Evolutionary conservation across 2,113 vertebrate species (phyloP).

Genomic region (Dipodomys merriami): DNA sequence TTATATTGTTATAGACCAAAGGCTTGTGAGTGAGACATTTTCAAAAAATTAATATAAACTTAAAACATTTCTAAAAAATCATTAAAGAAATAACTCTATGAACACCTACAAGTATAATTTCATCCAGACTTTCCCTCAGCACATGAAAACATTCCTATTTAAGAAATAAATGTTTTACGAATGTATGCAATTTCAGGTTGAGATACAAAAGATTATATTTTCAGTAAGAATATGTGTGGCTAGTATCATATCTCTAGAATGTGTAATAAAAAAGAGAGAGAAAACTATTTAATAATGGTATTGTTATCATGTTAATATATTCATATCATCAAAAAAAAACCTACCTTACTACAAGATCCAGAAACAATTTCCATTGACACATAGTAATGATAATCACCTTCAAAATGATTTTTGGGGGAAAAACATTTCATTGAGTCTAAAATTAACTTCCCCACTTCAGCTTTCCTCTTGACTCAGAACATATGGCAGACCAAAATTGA

Average conservation of each 20-base stretch:
- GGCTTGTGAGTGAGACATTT: slow-evolving; percentile 21
- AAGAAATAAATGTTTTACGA: slow-evolving; percentile 29
- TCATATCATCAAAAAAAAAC: neutral
- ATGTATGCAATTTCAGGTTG: slow-evolving; percentile 18
- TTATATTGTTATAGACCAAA: neutral
- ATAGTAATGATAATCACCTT: neutral
- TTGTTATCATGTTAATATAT: neutral
- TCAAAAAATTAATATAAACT: neutral
- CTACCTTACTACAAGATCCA: neutral
- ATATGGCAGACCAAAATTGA: slow-evolving; percentile 38
- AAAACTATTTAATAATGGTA: neutral
- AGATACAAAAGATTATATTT: slow-evolving; percentile 12
- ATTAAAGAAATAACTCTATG: neutral
- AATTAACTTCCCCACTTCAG: slow-evolving; percentile 13
- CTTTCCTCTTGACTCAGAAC: neutral
- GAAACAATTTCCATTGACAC: neutral
- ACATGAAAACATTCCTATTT: neutral
- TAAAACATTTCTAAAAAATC: slow-evolving; percentile 50
- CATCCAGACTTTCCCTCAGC: neutral
- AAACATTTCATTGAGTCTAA: neutral
- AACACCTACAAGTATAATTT: slow-evolving; percentile 9
- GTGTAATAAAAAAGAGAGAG: slow-evolving; percentile 14
- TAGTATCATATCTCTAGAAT: neutral
- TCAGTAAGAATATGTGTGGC: neutral
- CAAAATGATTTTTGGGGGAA: neutral